Evolutionary conservation across 2,797 vertebrate species (phyloP), one percentile per base, ranked within the genome.

Genomic region (Poecilia gillii): DNA sequence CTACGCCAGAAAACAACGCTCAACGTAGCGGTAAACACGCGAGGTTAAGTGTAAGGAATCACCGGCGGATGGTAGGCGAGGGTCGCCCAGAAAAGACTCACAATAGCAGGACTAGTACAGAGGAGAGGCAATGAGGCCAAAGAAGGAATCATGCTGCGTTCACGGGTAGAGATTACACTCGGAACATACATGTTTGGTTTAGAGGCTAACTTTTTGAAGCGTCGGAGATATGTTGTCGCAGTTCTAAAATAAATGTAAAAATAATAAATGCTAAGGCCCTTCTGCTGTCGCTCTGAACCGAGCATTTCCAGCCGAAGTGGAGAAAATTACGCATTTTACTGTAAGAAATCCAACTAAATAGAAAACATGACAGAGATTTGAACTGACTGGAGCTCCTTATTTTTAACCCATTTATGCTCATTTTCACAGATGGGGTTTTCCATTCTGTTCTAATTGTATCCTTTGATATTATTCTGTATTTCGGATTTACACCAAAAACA

Each of bases 91-190:
- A 68, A 87, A 90, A 91, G 84, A 92, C 90, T 75, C 89, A 94
- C 92, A 96, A 95, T 93, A 95, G 94, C 88, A 74, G 85, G 83
- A 88, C 85, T 43, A 86, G 89, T 33, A 79, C 81, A 57, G 73
- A 76, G 89, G 85, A 88, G 78, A 93, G 84, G 76, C 74, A 87
- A 90, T 82, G 82, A 93, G 93, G 94, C 94, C 91, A 81, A 76
- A 90, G 88, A 80, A 91, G 89, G 84, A 93, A 92, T 88, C 43
- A 71, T 77, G 92, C 2, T 31, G 87, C 91, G 53, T 93, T 93
- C 92, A 84, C 0, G 78, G 0, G 6, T 91, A 14, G 20, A 36
- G 9, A 79, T 78, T 81, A 85, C 25, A 82, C 79, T 91, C 90
- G 91, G 74, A 70, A 78, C 13, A 53, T 33, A 64, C 13, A 33